Conservation (phyloP, 2,888 invertebrate species). For the Strigamia maritima region DNA sequence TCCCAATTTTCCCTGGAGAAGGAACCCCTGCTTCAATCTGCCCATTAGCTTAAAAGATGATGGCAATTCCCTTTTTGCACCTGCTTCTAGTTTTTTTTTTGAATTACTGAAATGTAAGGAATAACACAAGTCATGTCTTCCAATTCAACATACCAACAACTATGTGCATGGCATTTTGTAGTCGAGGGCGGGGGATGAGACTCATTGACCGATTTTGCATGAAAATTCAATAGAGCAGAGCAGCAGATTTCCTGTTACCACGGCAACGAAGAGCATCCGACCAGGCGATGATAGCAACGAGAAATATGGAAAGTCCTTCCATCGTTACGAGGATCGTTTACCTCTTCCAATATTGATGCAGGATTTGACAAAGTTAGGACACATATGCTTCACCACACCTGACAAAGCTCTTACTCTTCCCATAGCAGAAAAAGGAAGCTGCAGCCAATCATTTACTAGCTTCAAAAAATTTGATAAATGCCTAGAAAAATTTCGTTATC, state of each 20-base stretch:
- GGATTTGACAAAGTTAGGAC: conserved; percentile 34
- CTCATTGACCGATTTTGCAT: conserved; percentile 32
- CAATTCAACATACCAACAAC: conserved; percentile 8
- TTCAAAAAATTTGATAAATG: not conserved
- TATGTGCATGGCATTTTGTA: conserved; percentile 15
- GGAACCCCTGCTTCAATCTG: not conserved
- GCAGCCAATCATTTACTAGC: not conserved
- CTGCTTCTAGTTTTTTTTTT: not conserved
- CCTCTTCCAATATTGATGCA: conserved; percentile 30
- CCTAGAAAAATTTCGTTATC: not conserved
- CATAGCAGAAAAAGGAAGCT: not conserved
- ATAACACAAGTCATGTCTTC: not conserved
- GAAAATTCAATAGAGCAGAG: conserved; percentile 30
- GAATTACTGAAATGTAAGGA: not conserved
- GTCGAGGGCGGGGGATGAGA: conserved; percentile 7
- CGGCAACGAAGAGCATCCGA: conserved; percentile 32
- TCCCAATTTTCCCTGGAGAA: not conserved
- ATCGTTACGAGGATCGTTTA: conserved; percentile 31
- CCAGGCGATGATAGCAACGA: conserved; percentile 32
- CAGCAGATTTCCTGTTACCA: conserved; percentile 31
- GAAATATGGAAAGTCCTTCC: conserved; percentile 34
- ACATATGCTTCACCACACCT: conserved; percentile 32
- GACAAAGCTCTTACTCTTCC: not conserved
- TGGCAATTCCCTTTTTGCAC: not conserved
- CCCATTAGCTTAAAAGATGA: not conserved